Base-by-base conservation (phyloP, 2,113 vertebrate genomes). In the Oxygymnocypris stewartii region DNA sequence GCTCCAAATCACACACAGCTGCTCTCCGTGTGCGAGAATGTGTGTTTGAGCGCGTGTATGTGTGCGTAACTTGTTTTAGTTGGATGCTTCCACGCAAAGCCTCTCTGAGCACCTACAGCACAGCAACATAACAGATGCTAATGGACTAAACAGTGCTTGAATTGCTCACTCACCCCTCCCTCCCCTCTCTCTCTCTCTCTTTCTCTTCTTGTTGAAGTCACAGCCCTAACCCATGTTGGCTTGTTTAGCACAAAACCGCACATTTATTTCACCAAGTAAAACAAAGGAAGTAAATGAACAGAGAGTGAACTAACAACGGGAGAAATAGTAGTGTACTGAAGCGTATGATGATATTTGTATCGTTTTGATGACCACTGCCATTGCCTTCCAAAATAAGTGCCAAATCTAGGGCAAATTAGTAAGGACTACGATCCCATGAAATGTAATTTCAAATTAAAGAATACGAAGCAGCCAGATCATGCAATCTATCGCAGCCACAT, bases 71-170 rank as follows among this genome's bases (percentile, higher is more conserved):
- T 40, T 37, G 63, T 14, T 63, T 71, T 37, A 49, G 63, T n/a
- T 11, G 78, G 75, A 49, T 23, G 44, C 86, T 83, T 63, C 59
- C 74, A 65, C 14, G 51, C 44, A 80, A 81, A 89, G 82, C 85
- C 77, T 89, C 61, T 79, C 82, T 40, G 82, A 89, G 63, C 82
- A 84, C 74, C 82, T 89, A 71, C 88, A 87, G 35, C 77, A 81
- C 57, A 40, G 73, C 42, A 54, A 74, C 65, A 86, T 76, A 86
- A 88, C 88, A 88, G 76, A 88, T 88, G 85, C 67, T 88, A 86
- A 88, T 88, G 82, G 47, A 81, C 82, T 69, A 77, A 83, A 86
- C 67, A 76, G 83, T 40, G 14, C 71, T 77, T 42, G 44, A 35
- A 78, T 78, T 28, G 42, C 73, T 57, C 40, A 47, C 61, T 54